These are phyloP conservation scores for Cyaniris semiargus DNA, from an alignment of 2,888 invertebrate species.

Conservation along the genomic window DNA sequence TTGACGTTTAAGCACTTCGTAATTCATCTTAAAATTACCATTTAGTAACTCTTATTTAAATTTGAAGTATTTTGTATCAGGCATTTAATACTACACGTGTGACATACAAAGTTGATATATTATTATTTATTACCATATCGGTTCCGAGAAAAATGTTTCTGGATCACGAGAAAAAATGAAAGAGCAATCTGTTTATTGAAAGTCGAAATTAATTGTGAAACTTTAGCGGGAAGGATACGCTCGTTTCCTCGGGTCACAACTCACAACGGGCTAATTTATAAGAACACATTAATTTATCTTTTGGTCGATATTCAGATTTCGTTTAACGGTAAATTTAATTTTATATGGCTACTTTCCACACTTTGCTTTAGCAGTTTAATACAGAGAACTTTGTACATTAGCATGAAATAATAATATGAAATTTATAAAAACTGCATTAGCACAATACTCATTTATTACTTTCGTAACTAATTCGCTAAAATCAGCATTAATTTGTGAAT, in stretches of 20 bases:
- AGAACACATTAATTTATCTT: neutral
- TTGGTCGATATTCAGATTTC: neutral
- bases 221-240: constrained; percentile 9
- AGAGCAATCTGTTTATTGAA: constrained; percentile 23
- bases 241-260: constrained; percentile 1
- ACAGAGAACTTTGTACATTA: neutral
- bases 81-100: neutral
- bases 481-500: neutral
- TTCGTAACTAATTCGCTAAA: neutral
- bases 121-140: neutral
- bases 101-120: constrained; percentile 8
- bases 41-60: neutral
- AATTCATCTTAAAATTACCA: neutral
- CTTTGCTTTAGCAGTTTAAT: neutral
- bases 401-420: neutral
- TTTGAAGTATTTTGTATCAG: neutral
- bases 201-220: constrained; percentile 13
- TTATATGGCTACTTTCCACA: neutral
- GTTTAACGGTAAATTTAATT: neutral
- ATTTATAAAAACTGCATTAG: neutral
- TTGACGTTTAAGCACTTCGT: neutral
- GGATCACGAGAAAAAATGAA: constrained; percentile 14
- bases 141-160: constrained; percentile 21
- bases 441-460: neutral
- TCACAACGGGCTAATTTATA: neutral